These are phyloP conservation scores for Brachionus asplanchnoidis DNA, from an alignment of 1,140 invertebrate genomes.

Conservation along the genomic window DNA sequence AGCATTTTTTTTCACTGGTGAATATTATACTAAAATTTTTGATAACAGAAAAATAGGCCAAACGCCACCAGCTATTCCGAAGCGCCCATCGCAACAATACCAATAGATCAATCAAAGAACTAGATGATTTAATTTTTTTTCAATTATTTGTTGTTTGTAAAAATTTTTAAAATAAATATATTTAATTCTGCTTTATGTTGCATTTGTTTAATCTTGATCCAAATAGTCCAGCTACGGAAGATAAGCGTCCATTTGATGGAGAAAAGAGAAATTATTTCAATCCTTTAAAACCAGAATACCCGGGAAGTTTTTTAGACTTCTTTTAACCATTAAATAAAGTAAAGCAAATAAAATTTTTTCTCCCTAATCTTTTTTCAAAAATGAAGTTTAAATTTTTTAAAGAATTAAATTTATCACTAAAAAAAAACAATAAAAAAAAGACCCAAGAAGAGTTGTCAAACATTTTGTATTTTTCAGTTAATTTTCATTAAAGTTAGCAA, in stretches of 20 bases:
- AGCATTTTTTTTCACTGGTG: neutral
- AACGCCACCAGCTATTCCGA: conserved; percentile 10
- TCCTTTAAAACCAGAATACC: no score
- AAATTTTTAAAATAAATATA: neutral
- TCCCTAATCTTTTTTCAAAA: no score
- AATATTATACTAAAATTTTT: neutral
- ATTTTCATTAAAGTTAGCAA: no score
- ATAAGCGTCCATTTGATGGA: neutral
- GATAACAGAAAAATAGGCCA: conserved; percentile 22
- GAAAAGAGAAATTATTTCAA: no score
- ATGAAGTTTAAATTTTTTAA: no score
- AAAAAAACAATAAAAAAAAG: no score
- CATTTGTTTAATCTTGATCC: neutral
- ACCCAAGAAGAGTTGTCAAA: no score
- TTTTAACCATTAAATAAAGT: no score
- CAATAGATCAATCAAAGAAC: neutral
- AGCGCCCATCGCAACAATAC: neutral
- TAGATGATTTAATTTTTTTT: neutral
- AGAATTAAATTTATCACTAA: no score
- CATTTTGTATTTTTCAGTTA: no score
- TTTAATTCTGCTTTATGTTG: neutral
- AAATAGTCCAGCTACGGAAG: neutral
- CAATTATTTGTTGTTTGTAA: neutral
- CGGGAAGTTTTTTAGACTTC: no score
- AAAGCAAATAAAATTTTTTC: no score